Percentiles rank a stretch among this genome's conserved stretches.
Conservation (phyloP, 2,797 vertebrate genomes). For the Limosa lapponica region DNA sequence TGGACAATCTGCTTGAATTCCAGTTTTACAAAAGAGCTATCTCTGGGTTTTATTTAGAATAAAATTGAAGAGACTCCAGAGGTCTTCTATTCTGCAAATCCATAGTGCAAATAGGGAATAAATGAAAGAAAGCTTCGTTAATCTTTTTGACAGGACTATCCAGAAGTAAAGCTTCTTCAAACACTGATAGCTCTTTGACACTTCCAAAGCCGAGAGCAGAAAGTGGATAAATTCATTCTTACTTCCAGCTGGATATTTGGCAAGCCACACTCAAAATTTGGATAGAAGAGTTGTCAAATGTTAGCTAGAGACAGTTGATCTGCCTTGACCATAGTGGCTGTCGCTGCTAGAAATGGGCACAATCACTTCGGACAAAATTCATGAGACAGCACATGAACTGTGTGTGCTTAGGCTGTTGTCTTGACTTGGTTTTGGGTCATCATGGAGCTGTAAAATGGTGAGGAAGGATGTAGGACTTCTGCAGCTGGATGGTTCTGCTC, state of each 20-base stretch:
- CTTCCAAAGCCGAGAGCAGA: neutral
- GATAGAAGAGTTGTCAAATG: neutral
- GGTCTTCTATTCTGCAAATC: neutral
- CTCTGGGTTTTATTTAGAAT: neutral
- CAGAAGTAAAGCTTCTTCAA: constrained; percentile 31
- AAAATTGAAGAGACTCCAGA: neutral
- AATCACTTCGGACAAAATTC: neutral
- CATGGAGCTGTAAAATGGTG: neutral
- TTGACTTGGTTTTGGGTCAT: neutral
- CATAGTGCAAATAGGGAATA: neutral
- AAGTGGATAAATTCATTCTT: neutral
- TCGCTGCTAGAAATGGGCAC: neutral
- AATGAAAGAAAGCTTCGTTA: neutral
- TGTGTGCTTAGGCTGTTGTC: neutral
- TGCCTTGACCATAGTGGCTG: neutral
- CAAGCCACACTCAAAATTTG: neutral
- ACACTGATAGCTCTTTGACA: neutral
- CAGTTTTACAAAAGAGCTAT: neutral
- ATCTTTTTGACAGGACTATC: constrained; percentile 30
- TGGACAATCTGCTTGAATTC: neutral
- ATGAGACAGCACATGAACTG: accelerated
- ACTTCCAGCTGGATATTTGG: neutral
- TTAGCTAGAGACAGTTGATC: neutral
- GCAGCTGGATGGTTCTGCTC: neutral
- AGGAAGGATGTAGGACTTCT: neutral